Conservation (phyloP, 2,888 invertebrate genomes). For the Andrena hattorfiana region DNA sequence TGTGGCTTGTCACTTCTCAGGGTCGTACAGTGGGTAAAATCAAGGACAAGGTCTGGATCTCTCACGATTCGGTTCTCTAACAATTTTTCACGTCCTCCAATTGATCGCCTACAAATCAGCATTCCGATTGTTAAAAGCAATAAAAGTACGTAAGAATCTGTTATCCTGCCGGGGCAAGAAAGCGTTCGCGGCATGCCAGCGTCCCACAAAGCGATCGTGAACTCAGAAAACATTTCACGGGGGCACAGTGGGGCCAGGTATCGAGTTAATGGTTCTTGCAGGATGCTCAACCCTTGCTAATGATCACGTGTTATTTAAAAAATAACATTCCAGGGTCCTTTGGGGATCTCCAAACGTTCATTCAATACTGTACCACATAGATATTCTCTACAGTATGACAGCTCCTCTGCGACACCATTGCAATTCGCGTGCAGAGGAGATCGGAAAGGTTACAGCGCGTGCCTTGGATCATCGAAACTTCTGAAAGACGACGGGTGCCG, state of each 20-base stretch:
- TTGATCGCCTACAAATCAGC: too few relatives aligned
- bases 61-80: too few relatives aligned
- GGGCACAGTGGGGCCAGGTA: background rate
- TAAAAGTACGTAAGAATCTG: too few relatives aligned
- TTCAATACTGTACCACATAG: constrained; percentile 66
- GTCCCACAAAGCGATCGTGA: background rate
- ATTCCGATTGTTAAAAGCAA: too few relatives aligned
- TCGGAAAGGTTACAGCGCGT: background rate
- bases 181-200: constrained; percentile 6
- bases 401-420: background rate
- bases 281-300: too few relatives aligned
- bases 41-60: too few relatives aligned
- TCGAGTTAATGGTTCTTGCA: too few relatives aligned
- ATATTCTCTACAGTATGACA: constrained; percentile 66
- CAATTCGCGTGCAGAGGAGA: background rate
- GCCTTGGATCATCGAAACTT: background rate
- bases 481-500: constrained; percentile 30
- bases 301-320: too few relatives aligned
- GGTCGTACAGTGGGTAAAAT: too few relatives aligned
- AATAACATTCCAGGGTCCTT: too few relatives aligned
- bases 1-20: too few relatives aligned
- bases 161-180: background rate
- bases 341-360: background rate
- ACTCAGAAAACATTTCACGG: constrained; percentile 5
- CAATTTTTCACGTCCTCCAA: too few relatives aligned